These are phyloP conservation scores for Neodiprion fabricii DNA, from an alignment of 1,140 invertebrate genomes.

Conservation along the genomic window DNA sequence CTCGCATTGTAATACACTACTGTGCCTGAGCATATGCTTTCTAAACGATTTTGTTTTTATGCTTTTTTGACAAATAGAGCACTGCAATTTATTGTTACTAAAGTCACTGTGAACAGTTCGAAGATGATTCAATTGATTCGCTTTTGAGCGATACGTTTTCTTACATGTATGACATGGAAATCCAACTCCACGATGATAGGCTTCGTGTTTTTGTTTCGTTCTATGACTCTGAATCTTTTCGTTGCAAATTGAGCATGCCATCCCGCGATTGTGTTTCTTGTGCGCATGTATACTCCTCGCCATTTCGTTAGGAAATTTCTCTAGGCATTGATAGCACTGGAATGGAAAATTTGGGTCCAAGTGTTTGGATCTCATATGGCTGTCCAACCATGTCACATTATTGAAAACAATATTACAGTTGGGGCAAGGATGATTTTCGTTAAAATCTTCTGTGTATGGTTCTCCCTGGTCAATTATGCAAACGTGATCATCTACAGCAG, in stretches of 20 bases:
- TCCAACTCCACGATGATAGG: conserved; percentile 50
- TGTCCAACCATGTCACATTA: conserved; percentile 36
- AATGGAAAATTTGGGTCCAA: conserved; percentile 24
- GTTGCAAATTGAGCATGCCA: conserved; percentile 40
- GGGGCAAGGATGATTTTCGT: conserved; percentile 33
- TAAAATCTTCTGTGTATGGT: conserved; percentile 28
- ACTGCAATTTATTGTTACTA: conserved; percentile 23
- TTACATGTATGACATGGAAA: conserved; percentile 51
- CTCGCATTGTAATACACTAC: conserved; percentile 19
- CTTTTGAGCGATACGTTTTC: conserved; percentile 34
- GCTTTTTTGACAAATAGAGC: conserved; percentile 31
- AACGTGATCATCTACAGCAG: conserved; percentile 33
- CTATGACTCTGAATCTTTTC: conserved; percentile 28
- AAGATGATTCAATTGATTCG: conserved; percentile 16
- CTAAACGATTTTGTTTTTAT: conserved; percentile 29
- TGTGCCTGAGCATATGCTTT: conserved; percentile 29
- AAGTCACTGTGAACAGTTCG: conserved; percentile 12
- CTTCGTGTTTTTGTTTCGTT: conserved; percentile 37
- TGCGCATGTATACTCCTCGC: conserved; percentile 36
- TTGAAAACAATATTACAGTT: conserved; percentile 27
- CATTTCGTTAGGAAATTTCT: conserved; percentile 33
- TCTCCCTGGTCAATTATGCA: conserved; percentile 31
- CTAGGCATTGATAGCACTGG: conserved; percentile 42
- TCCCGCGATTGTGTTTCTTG: conserved; percentile 26
- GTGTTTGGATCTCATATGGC: conserved; percentile 39